These are phyloP conservation scores for Notamacropus eugenii DNA, from an alignment of 2,797 vertebrate species.

Conservation along the genomic window DNA sequence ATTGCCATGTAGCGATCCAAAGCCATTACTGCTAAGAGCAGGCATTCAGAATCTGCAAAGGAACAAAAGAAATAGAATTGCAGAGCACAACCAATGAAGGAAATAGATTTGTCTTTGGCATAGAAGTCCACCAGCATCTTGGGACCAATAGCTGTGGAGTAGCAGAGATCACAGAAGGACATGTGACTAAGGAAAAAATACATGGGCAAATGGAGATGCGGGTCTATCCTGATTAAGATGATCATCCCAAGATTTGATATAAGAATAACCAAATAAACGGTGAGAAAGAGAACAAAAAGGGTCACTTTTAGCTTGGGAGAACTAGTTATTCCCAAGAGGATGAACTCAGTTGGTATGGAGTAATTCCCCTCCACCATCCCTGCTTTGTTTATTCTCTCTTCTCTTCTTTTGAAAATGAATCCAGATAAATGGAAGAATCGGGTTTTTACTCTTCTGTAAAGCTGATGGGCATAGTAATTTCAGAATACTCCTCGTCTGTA, in stretches of 20 bases:
- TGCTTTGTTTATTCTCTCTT: background rate
- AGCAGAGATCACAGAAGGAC: conserved; percentile 63
- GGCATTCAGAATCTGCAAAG: conserved; percentile 52
- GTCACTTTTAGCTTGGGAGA: background rate
- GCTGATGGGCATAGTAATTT: background rate
- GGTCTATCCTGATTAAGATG: conserved; percentile 35
- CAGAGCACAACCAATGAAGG: conserved; percentile 59
- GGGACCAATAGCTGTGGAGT: conserved; percentile 42
- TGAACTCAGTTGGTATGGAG: background rate
- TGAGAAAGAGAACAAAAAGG: background rate
- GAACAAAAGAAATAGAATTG: conserved; percentile 72
- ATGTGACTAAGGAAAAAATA: conserved; percentile 70
- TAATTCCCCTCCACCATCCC: background rate
- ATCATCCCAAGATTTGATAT: conserved; percentile 60
- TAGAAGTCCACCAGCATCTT: conserved; percentile 46
- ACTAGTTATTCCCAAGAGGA: background rate
- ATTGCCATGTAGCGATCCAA: conserved; percentile 72
- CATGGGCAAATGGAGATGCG: conserved; percentile 50
- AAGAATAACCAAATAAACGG: background rate
- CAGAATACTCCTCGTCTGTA: background rate
- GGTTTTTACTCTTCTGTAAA: background rate
- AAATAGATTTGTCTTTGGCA: conserved; percentile 65
- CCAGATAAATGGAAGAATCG: background rate
- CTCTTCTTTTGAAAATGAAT: background rate
- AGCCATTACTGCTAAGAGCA: conserved; percentile 75